Conservation (phyloP, 2,888 invertebrate species). For the Caenorhabditis doughertyi region DNA sequence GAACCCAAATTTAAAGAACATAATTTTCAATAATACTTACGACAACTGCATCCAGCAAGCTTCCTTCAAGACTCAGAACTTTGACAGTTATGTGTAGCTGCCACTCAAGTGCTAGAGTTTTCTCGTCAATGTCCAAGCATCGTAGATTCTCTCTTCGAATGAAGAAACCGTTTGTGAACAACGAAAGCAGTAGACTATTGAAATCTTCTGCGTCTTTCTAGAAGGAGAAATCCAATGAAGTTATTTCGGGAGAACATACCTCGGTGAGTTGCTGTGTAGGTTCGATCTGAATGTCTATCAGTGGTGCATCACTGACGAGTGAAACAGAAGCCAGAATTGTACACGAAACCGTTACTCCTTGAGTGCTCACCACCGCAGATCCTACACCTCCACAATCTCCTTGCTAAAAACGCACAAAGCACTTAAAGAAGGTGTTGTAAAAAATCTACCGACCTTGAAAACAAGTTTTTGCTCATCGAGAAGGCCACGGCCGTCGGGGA, state of each 20-base stretch:
- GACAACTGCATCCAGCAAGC: constrained; percentile 48
- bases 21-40: constrained; percentile 4
- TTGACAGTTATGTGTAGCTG: constrained; percentile 47
- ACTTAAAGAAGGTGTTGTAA: too few species aligned
- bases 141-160: constrained; percentile 38
- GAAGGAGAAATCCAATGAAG: background rate
- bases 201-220: constrained; percentile 58
- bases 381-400: constrained; percentile 68
- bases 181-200: constrained; percentile 17
- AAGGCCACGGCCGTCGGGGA: constrained; percentile 58
- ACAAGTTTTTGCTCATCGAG: constrained; percentile 47
- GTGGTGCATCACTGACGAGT: constrained; percentile 52
- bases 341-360: constrained; percentile 66
- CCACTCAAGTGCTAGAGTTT: constrained; percentile 50
- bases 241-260: constrained; percentile 21
- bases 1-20: background rate
- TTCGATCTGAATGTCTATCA: constrained; percentile 56
- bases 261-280: constrained; percentile 52
- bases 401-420: constrained; percentile 54
- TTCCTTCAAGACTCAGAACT: constrained; percentile 46
- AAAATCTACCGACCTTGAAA: constrained; percentile 25
- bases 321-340: constrained; percentile 62
- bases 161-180: constrained; percentile 40
- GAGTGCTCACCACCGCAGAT: constrained; percentile 64
- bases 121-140: constrained; percentile 14